Evolutionary conservation across 2,113 vertebrate genomes (phyloP).

Genomic region (Python bivittatus): DNA sequence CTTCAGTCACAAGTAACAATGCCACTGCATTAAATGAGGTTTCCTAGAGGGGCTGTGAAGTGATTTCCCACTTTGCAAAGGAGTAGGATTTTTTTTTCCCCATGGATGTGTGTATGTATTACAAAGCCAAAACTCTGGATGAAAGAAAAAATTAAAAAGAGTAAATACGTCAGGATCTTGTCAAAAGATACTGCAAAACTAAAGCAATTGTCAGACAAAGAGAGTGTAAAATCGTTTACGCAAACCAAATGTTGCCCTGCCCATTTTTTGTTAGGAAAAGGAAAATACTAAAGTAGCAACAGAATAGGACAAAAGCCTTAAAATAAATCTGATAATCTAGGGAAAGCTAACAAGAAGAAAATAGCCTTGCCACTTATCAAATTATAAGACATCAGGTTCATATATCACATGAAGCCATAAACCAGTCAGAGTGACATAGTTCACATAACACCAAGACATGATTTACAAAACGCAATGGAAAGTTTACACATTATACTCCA

Average conservation of each 20-base stretch:
- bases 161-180: not conserved
- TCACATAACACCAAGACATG: not conserved
- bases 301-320: not conserved
- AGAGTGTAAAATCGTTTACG: not conserved
- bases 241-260: not conserved
- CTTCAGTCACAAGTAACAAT: not conserved
- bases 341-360: not conserved
- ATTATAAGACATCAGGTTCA: not conserved
- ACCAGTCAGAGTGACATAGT: not conserved
- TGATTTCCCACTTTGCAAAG: not conserved
- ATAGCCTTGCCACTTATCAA: not conserved
- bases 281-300: not conserved
- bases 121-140: not conserved
- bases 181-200: not conserved
- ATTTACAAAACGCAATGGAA: not conserved
- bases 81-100: not conserved
- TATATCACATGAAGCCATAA: not conserved
- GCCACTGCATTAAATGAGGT: not conserved
- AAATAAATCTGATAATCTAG: not conserved
- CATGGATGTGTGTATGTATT: not conserved
- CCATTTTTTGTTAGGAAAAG: not conserved
- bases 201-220: not conserved
- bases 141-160: not conserved
- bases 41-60: not conserved
- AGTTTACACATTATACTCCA: not conserved